Percentiles rank a stretch among this genome's conserved stretches.
Conservation (phyloP, 2,888 invertebrate genomes). For the Lycocerus yunnanus region DNA sequence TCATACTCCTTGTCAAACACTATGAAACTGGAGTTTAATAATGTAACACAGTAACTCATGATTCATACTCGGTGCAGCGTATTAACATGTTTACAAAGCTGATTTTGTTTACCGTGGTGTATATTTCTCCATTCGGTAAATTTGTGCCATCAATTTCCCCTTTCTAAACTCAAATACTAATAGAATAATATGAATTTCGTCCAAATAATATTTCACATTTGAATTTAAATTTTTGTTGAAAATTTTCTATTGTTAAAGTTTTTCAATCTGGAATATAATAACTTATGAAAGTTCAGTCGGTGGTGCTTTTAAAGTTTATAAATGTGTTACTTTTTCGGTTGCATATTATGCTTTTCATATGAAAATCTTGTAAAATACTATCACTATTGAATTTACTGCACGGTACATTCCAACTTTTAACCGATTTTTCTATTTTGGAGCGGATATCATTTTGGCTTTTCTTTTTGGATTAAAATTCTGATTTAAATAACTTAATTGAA, state of each 20-base stretch:
- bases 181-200: slow-evolving; percentile 35
- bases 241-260: slow-evolving; percentile 40
- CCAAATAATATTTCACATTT: slow-evolving; percentile 29
- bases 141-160: slow-evolving; percentile 23
- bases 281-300: slow-evolving; percentile 25
- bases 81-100: slow-evolving; percentile 46
- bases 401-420: not conserved
- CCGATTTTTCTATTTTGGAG: not conserved
- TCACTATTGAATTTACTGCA: not conserved
- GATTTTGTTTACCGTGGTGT: slow-evolving; percentile 44
- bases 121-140: slow-evolving; percentile 31
- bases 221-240: slow-evolving; percentile 27
- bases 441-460: not conserved
- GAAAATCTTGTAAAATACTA: not conserved
- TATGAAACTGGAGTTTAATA: slow-evolving; percentile 47
- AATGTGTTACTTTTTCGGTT: slow-evolving; percentile 6
- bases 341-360: not conserved
- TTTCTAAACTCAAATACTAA: slow-evolving; percentile 23
- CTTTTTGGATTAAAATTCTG: not conserved
- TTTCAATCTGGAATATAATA: slow-evolving; percentile 46
- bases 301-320: slow-evolving; percentile 2
- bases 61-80: slow-evolving; percentile 43
- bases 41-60: slow-evolving; percentile 43
- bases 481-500: not conserved
- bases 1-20: slow-evolving; percentile 42